Conservation (phyloP, 2,888 invertebrate genomes). For the Volucella inanis region DNA sequence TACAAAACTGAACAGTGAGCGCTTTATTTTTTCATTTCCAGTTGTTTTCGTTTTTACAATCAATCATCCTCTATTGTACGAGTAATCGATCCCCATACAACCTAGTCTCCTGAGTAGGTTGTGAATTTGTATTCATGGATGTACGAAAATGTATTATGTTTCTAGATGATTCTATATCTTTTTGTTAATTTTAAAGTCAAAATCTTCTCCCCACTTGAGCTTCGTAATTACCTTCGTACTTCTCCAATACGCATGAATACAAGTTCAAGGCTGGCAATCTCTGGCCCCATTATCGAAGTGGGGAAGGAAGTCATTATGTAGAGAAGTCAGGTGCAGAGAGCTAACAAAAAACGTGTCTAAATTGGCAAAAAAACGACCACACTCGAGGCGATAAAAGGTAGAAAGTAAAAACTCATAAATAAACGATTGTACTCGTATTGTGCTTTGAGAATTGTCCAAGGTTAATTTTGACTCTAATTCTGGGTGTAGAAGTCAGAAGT, state of each 20-base stretch:
- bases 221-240: conserved; percentile 13
- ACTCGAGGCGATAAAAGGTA: conserved; percentile 31
- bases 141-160: background rate
- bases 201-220: background rate
- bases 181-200: background rate
- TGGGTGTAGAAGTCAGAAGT: conserved; percentile 2
- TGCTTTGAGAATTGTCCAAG: conserved; percentile 38
- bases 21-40: no score
- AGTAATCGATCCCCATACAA: conserved; percentile 22
- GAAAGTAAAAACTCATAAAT: conserved; percentile 52
- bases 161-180: background rate
- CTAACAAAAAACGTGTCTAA: conserved; percentile 15
- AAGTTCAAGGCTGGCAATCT: conserved; percentile 35
- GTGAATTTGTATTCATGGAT: no score
- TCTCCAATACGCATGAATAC: conserved; percentile 17
- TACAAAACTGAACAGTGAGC: conserved; percentile 12
- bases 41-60: background rate
- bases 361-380: conserved; percentile 30
- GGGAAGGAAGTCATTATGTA: conserved; percentile 17
- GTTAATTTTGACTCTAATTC: conserved; percentile 26
- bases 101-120: background rate
- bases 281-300: background rate
- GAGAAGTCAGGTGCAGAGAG: conserved; percentile 11
- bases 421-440: conserved; percentile 36
- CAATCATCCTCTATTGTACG: conserved; percentile 1